Percentiles rank a stretch among this genome's conserved stretches.
Evolutionary conservation across 1,140 invertebrate species (phyloP).

Genomic region (Caenorhabditis remanei): DNA sequence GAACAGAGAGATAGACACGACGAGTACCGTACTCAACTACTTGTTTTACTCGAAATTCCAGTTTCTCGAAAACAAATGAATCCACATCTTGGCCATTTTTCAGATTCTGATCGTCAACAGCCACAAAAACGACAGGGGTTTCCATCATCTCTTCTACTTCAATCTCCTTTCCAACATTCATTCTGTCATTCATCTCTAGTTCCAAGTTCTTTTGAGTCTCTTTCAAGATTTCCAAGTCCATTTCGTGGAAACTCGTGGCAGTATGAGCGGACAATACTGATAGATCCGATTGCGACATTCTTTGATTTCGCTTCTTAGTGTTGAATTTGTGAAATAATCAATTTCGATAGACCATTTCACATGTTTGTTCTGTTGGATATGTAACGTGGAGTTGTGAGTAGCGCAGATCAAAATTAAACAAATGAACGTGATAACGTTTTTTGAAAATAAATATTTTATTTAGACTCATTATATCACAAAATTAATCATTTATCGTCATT

Average conservation of each 20-base stretch:
- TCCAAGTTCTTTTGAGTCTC: background rate
- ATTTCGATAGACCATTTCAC: too few relatives aligned
- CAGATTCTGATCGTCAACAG: slow-evolving; percentile 3
- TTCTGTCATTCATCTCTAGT: background rate
- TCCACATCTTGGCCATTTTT: background rate
- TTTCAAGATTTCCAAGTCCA: background rate
- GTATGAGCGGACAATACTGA: background rate
- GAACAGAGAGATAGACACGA: slow-evolving; percentile 1
- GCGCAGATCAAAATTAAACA: too few relatives aligned
- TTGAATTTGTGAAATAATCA: too few relatives aligned
- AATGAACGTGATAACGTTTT: too few relatives aligned
- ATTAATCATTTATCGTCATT: slow-evolving; percentile 4
- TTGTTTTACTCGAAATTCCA: slow-evolving; percentile 10
- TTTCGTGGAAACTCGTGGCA: slow-evolving; percentile 3
- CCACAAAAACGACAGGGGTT: background rate
- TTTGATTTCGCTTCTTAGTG: too few relatives aligned
- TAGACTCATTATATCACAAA: background rate
- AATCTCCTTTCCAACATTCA: background rate
- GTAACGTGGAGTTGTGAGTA: too few relatives aligned
- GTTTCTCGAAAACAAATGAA: slow-evolving; percentile 1
- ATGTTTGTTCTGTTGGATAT: too few relatives aligned
- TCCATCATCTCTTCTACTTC: background rate
- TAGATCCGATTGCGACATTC: background rate
- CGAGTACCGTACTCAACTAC: background rate
- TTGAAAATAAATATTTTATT: too few relatives aligned